phyloP scores from a whole-genome alignment of 2,888 invertebrate genomes.

The Hyposoter didymator region DNA sequence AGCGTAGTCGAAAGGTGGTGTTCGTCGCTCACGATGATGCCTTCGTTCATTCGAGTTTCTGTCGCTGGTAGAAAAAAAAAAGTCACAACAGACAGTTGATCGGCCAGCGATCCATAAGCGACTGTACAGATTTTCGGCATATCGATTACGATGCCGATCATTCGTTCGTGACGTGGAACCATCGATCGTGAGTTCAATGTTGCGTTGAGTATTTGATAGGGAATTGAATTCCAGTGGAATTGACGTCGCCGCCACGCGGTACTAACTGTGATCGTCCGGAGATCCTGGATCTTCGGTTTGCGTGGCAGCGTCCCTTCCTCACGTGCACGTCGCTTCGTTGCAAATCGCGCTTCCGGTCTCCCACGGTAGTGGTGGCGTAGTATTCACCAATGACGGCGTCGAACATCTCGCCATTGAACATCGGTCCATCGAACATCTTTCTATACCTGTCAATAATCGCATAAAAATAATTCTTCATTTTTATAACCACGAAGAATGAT shows the following conservation, averaged over 20 bases:
- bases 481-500: not conserved
- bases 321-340: conserved; percentile 78
- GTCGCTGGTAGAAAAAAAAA: conserved; percentile 12
- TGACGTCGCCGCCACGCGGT: conserved; percentile 81
- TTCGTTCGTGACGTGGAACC: not conserved
- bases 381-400: conserved; percentile 79
- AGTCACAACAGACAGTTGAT: conserved; percentile 40
- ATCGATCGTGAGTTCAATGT: conserved; percentile 32
- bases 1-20: conserved; percentile 45
- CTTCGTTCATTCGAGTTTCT: not conserved
- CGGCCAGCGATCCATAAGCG: conserved; percentile 47
- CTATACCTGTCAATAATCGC: conserved; percentile 76
- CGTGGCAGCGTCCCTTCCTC: conserved; percentile 83
- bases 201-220: conserved; percentile 4
- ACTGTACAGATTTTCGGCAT: conserved; percentile 26
- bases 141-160: conserved; percentile 23
- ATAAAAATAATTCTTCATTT: not conserved
- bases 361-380: conserved; percentile 81
- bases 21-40: conserved; percentile 25
- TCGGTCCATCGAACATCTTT: conserved; percentile 81
- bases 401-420: conserved; percentile 82
- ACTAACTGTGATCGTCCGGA: conserved; percentile 81
- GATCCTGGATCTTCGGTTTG: conserved; percentile 81
- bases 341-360: conserved; percentile 78
- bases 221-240: not conserved